These are phyloP conservation scores for Anser brachyrhynchus DNA, from an alignment of 2,113 vertebrate genomes.

Conservation along the genomic window DNA sequence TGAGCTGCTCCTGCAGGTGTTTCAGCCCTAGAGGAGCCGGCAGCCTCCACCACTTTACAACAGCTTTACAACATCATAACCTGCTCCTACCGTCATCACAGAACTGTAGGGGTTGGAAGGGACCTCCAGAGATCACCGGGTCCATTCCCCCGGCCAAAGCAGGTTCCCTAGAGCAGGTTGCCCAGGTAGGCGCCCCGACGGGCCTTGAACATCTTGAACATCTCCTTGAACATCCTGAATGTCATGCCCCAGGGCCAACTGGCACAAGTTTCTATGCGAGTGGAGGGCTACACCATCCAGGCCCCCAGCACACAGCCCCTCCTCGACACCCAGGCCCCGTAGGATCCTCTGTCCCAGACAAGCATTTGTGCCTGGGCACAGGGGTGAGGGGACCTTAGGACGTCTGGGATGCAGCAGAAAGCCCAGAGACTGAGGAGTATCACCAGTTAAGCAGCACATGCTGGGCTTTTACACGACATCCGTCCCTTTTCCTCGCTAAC, in stretches of 20 bases:
- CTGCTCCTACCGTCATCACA: not conserved
- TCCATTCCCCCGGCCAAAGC: too few relatives aligned
- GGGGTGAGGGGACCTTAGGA: fast-evolving
- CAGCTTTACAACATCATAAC: fast-evolving
- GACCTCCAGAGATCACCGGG: too few relatives aligned
- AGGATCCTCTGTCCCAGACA: not conserved
- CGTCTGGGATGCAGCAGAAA: not conserved
- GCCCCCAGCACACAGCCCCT: not conserved
- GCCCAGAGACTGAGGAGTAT: not conserved
- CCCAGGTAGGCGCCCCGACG: too few relatives aligned
- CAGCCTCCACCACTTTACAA: not conserved
- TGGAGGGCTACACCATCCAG: not conserved
- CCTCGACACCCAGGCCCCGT: fast-evolving
- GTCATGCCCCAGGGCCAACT: fast-evolving
- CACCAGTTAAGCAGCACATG: not conserved
- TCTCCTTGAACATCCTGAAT: too few relatives aligned
- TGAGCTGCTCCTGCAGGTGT: not conserved
- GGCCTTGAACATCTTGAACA: too few relatives aligned
- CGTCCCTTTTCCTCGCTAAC: not conserved
- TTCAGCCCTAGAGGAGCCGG: not conserved
- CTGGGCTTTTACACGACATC: not conserved
- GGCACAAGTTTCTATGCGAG: too few relatives aligned
- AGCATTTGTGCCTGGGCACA: not conserved
- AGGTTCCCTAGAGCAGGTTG: too few relatives aligned
- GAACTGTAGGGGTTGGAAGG: too few relatives aligned